Conservation (phyloP, 2,113 vertebrate genomes). For the Sebastes schlegelii region DNA sequence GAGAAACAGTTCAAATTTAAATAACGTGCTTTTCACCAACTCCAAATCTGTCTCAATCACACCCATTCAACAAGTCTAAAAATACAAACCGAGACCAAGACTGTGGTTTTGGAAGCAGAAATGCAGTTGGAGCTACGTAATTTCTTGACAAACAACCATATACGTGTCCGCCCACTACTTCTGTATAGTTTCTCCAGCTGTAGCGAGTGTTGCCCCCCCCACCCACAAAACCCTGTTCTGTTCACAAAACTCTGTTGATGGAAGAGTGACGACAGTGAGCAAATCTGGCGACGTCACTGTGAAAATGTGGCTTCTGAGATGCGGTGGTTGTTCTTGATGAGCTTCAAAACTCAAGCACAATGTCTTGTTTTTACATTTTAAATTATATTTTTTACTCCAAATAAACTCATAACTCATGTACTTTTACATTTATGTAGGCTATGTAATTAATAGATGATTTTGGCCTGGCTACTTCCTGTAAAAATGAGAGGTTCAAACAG, state of each 20-base stretch:
- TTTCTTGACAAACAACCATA: constrained; percentile 47
- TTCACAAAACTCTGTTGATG: neutral
- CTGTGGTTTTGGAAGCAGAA: constrained; percentile 55
- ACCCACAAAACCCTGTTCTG: neutral
- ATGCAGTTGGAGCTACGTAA: constrained; percentile 26
- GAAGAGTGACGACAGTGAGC: neutral
- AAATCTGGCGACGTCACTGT: neutral
- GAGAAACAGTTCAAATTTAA: no score
- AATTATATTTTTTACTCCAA: no score
- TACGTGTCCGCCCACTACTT: constrained; percentile 30
- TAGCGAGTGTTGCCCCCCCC: neutral
- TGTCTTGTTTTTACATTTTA: neutral
- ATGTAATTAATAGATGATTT: neutral
- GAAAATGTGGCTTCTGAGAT: neutral
- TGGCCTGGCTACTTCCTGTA: neutral
- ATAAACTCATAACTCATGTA: no score
- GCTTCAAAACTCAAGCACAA: neutral
- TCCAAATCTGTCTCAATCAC: constrained; percentile 11
- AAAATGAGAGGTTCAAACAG: neutral
- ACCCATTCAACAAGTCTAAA: constrained; percentile 33
- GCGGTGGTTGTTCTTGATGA: neutral
- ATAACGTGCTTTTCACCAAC: constrained; percentile 7
- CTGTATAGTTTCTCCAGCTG: constrained; percentile 22
- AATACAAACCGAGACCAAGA: constrained; percentile 43
- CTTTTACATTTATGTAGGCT: no score